phyloP scores from a whole-genome alignment of 1,140 invertebrate genomes.

The Achatina immaculata region DNA sequence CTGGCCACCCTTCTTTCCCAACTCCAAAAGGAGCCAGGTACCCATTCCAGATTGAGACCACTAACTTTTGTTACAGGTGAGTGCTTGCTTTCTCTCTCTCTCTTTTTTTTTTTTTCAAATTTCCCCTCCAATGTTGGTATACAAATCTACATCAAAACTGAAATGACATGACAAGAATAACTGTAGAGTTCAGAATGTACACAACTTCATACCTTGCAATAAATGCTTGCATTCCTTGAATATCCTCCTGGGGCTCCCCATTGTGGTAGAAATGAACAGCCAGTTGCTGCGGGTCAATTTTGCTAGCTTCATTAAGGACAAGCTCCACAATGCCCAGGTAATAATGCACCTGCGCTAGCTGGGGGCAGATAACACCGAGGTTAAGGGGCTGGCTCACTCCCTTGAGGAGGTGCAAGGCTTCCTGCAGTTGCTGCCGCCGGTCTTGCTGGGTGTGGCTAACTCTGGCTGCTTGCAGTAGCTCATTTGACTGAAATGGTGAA shows the following conservation, averaged over 20 bases:
- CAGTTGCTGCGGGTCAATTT: constrained; percentile 88
- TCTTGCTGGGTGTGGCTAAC: constrained; percentile 76
- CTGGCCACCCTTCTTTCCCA: too few relatives aligned
- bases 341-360: constrained; percentile 79
- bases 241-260: constrained; percentile 83
- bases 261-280: constrained; percentile 91
- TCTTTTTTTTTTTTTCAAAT: too few relatives aligned
- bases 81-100: too few relatives aligned
- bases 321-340: constrained; percentile 92
- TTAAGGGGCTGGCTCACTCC: constrained; percentile 85
- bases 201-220: constrained; percentile 57
- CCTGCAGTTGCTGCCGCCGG: constrained; percentile 81
- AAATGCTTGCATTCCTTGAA: constrained; percentile 69
- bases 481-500: constrained; percentile 80
- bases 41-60: too few relatives aligned
- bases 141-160: too few relatives aligned
- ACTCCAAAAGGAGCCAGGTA: too few relatives aligned
- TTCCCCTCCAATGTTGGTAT: too few relatives aligned
- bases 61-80: too few relatives aligned
- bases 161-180: too few relatives aligned
- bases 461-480: constrained; percentile 86
- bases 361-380: constrained; percentile 81
- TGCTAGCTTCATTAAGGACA: constrained; percentile 84
- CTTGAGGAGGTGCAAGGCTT: constrained; percentile 87
- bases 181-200: too few relatives aligned